These are phyloP conservation scores for Oreochromis grahami DNA, from an alignment of 2,797 vertebrate species.

Conservation along the genomic window DNA sequence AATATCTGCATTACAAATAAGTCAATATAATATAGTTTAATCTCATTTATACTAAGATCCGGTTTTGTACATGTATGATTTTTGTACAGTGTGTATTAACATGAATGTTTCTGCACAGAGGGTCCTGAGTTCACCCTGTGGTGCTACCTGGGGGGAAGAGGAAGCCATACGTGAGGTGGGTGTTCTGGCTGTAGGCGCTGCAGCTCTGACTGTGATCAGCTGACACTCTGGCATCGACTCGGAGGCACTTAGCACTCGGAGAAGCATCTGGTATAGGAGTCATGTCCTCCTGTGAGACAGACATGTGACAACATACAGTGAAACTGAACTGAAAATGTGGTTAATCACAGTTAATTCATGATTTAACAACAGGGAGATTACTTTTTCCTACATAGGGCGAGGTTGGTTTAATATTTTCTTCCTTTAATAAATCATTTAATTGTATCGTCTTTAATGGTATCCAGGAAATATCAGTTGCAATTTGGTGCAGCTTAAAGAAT, in stretches of 20 bases:
- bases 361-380: accelerated
- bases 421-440: background rate
- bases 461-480: background rate
- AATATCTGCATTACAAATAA: background rate
- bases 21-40: background rate
- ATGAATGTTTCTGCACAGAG: background rate
- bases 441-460: accelerated
- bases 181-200: constrained; percentile 75
- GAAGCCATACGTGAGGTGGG: constrained; percentile 82
- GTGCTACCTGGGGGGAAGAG: constrained; percentile 92
- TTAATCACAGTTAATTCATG: background rate
- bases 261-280: constrained; percentile 75
- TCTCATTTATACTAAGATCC: background rate
- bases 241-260: constrained; percentile 70
- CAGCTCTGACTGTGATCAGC: constrained; percentile 87
- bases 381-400: accelerated
- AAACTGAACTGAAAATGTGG: background rate
- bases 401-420: background rate
- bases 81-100: accelerated
- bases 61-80: background rate
- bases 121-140: background rate
- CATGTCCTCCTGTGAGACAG: constrained; percentile 74
- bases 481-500: background rate
- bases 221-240: constrained; percentile 83
- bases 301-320: background rate